Evolutionary conservation across 2,113 vertebrate genomes (phyloP).

Genomic region (Axis porcinus): DNA sequence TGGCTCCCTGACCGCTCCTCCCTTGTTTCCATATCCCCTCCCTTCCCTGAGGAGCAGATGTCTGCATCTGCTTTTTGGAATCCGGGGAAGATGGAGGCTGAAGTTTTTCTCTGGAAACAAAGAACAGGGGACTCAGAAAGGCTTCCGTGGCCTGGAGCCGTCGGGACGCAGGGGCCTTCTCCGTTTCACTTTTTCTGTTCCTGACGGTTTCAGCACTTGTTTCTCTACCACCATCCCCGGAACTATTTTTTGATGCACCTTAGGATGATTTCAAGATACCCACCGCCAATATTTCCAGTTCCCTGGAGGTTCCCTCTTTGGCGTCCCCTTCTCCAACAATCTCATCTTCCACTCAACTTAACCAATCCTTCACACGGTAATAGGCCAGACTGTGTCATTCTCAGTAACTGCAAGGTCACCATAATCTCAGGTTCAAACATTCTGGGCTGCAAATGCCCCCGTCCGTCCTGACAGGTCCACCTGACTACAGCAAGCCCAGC

Average conservation of each 20-base stretch:
- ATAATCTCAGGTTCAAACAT: background rate
- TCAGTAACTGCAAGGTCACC: background rate
- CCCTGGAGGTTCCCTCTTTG: background rate
- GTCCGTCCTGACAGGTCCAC: background rate
- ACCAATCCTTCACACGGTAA: background rate
- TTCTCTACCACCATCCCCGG: background rate
- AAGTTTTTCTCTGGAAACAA: background rate
- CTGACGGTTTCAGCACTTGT: background rate
- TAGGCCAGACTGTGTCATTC: background rate
- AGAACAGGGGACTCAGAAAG: background rate
- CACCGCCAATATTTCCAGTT: background rate
- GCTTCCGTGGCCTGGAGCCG: accelerated
- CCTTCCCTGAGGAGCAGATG: background rate
- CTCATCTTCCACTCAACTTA: background rate
- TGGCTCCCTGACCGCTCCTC: no score
- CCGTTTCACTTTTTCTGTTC: background rate
- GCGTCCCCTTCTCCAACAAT: background rate
- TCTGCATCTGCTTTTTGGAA: background rate
- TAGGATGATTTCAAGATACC: background rate
- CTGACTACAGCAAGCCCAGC: background rate
- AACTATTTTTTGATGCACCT: background rate
- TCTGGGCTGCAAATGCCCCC: background rate
- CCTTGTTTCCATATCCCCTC: background rate
- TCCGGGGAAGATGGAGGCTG: background rate
- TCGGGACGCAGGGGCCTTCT: background rate